Evolutionary conservation across 2,113 vertebrate genomes (phyloP).

Genomic region (Atherinomorus stipes): DNA sequence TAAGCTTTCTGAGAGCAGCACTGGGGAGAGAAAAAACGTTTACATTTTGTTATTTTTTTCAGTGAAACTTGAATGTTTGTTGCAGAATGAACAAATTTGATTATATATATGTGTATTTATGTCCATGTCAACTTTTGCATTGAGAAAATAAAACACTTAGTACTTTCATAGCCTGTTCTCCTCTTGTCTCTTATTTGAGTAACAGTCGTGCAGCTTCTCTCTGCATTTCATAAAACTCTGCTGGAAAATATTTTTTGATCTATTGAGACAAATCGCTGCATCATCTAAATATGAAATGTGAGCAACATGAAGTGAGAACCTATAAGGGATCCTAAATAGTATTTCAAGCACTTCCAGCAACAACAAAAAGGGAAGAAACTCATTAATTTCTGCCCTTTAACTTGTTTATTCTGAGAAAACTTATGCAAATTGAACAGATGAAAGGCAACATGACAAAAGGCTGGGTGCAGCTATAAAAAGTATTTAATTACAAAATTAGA

Average conservation of each 20-base stretch:
- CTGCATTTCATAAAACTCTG: background rate
- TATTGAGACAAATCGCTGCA: background rate
- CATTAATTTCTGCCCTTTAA: background rate
- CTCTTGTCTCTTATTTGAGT: slow-evolving; percentile 8
- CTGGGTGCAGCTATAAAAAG: background rate
- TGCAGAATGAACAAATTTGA: slow-evolving; percentile 77
- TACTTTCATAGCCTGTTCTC: slow-evolving; percentile 49
- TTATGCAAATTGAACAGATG: too few relatives aligned
- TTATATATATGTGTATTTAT: slow-evolving; percentile 78
- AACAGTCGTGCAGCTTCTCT: background rate
- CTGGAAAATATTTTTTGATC: background rate
- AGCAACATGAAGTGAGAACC: background rate
- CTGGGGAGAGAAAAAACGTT: slow-evolving; percentile 62
- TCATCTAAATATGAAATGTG: background rate
- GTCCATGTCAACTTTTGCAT: slow-evolving; percentile 67
- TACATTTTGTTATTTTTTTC: slow-evolving; percentile 73
- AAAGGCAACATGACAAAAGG: background rate
- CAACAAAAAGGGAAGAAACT: background rate
- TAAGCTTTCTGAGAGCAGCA: slow-evolving; percentile 26
- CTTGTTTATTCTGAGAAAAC: too few relatives aligned
- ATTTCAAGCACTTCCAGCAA: background rate
- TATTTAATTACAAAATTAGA: slow-evolving; percentile 50
- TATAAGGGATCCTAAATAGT: background rate
- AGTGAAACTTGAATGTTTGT: slow-evolving; percentile 69
- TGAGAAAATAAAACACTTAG: slow-evolving; percentile 62